These are phyloP conservation scores for Cryptoblepharus egeriae DNA, from an alignment of 2,797 vertebrate genomes.

Conservation along the genomic window DNA sequence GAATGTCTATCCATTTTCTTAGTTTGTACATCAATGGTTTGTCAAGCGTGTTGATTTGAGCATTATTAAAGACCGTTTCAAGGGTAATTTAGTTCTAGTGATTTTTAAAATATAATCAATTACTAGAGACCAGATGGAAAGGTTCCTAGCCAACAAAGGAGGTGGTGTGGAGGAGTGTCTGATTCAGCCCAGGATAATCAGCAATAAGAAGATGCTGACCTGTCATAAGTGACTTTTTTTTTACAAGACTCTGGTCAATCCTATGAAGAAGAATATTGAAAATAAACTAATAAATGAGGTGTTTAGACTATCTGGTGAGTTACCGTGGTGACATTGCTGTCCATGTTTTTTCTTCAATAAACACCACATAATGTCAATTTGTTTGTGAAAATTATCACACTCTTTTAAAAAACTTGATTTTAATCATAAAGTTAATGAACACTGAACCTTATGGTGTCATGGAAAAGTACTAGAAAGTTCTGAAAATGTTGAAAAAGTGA, in stretches of 20 bases:
- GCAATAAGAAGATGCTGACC: conserved; percentile 1
- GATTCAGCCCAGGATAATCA: conserved; percentile 41
- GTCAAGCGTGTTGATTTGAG: conserved; percentile 66
- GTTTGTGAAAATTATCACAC: neutral
- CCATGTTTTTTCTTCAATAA: neutral
- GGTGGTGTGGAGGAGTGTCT: conserved; percentile 42
- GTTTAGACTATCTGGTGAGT: neutral
- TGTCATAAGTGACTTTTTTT: conserved; percentile 29
- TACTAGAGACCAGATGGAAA: conserved; percentile 47
- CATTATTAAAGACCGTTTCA: conserved; percentile 74
- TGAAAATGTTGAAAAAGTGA: neutral
- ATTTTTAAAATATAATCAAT: conserved; percentile 69
- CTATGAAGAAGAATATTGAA: neutral
- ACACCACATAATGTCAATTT: neutral
- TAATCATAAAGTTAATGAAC: neutral
- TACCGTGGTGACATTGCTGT: neutral
- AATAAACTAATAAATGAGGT: conserved; percentile 16
- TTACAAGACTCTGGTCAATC: neutral
- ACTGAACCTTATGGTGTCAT: conserved; percentile 1
- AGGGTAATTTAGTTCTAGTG: conserved; percentile 72
- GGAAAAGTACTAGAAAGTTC: conserved; percentile 13
- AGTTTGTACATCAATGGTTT: conserved; percentile 48
- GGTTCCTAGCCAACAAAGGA: conserved; percentile 46
- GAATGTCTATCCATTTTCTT: conserved; percentile 52
- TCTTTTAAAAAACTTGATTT: neutral